A percentile compares a stretch with the other conserved stretches of the same genome.
Evolutionary conservation across 2,888 invertebrate species (phyloP).

Genomic region (Mechanitis messenoides): DNA sequence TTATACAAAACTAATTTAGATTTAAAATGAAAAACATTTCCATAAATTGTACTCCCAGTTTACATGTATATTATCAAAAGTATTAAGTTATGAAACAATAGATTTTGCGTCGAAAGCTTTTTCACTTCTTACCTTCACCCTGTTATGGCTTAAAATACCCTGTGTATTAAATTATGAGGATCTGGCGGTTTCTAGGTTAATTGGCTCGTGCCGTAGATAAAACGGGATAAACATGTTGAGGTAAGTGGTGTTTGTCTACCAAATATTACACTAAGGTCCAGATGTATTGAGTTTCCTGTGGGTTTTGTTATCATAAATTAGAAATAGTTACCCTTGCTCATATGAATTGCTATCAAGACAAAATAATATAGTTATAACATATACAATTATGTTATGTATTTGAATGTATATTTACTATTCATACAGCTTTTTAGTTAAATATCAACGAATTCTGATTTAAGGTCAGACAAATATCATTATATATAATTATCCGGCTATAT

Average conservation of each 20-base stretch:
- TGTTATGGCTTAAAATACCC: slow-evolving; percentile 40
- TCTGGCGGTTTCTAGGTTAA: slow-evolving; percentile 45
- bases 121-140: slow-evolving; percentile 41
- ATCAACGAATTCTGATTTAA: too few relatives aligned
- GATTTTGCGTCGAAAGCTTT: slow-evolving; percentile 16
- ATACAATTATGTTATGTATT: too few relatives aligned
- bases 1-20: too few relatives aligned
- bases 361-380: too few relatives aligned
- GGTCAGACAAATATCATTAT: too few relatives aligned
- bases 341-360: neutral
- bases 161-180: slow-evolving; percentile 49
- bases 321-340: slow-evolving; percentile 6
- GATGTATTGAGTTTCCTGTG: slow-evolving; percentile 18
- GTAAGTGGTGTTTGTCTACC: slow-evolving; percentile 20
- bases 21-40: too few relatives aligned
- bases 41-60: too few relatives aligned
- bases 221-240: slow-evolving; percentile 26
- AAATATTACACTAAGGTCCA: slow-evolving; percentile 18
- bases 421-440: too few relatives aligned
- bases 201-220: slow-evolving; percentile 36
- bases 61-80: neutral
- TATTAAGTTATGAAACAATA: neutral
- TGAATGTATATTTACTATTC: too few relatives aligned
- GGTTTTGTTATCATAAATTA: neutral
- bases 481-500: too few relatives aligned